phyloP scores from a whole-genome alignment of 2,888 invertebrate species.

The Hirtodrosophila cameraria region DNA sequence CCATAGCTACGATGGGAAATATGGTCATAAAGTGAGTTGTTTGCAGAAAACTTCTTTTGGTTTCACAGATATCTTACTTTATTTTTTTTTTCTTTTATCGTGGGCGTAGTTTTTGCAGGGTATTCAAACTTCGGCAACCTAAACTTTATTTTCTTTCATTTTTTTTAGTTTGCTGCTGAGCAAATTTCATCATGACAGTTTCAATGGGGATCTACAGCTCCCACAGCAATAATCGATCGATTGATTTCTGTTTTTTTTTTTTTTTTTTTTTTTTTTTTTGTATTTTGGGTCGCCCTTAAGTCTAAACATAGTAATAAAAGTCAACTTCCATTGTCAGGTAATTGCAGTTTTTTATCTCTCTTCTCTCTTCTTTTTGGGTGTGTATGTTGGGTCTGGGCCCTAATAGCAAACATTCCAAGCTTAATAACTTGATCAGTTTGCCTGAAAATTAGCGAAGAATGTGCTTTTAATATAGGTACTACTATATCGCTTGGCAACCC shows the following conservation, averaged over 20 bases:
- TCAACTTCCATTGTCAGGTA: slow-evolving; percentile 54
- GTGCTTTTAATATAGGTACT: slow-evolving; percentile 7
- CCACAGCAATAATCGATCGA: slow-evolving; percentile 23
- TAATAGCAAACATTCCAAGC: slow-evolving; percentile 31
- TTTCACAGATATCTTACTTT: no score
- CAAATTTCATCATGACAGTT: slow-evolving; percentile 53
- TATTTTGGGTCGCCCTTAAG: slow-evolving; percentile 51
- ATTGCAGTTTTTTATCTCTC: slow-evolving; percentile 32
- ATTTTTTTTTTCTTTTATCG: slow-evolving; percentile 5
- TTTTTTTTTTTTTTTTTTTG: slow-evolving; percentile 18
- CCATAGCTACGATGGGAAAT: no score
- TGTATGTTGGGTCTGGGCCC: slow-evolving; percentile 47
- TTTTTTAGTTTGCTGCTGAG: slow-evolving; percentile 8
- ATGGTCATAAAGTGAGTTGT: no score
- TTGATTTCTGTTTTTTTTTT: slow-evolving; percentile 48
- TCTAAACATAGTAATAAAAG: slow-evolving; percentile 67
- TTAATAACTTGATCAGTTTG: slow-evolving; percentile 47
- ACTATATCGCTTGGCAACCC: background rate
- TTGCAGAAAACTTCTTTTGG: no score
- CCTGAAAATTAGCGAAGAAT: slow-evolving; percentile 39
- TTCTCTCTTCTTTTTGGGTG: slow-evolving; percentile 57
- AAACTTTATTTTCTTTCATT: slow-evolving; percentile 11
- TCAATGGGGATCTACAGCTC: slow-evolving; percentile 12
- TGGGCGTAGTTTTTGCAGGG: no score
- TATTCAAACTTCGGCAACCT: no score